Conservation (phyloP, 2,113 vertebrate species). For the Pterophyllum scalare region DNA sequence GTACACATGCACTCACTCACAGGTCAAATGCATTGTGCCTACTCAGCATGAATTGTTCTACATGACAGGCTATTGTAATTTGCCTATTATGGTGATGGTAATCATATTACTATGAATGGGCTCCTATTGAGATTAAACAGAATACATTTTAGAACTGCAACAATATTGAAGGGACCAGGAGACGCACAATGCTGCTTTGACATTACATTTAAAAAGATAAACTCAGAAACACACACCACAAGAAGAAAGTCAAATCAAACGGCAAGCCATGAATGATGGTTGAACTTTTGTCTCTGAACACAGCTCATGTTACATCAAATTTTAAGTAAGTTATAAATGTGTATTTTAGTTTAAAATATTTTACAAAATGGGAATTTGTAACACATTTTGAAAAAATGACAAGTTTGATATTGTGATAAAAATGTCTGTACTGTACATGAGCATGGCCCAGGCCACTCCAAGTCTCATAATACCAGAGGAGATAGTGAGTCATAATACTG, state of each 20-base stretch:
- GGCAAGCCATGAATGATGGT: not conserved
- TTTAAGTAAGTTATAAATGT: not conserved
- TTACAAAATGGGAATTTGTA: not conserved
- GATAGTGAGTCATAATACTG: not conserved
- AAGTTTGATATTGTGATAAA: not conserved
- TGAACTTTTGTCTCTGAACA: not conserved
- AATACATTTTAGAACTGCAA: conserved; percentile 33
- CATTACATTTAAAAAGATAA: not conserved
- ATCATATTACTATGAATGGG: conserved; percentile 45
- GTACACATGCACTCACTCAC: conserved; percentile 18
- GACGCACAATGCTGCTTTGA: not conserved
- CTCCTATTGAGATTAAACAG: conserved; percentile 32
- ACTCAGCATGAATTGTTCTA: conserved; percentile 59
- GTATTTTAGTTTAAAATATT: not conserved
- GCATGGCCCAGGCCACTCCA: not conserved
- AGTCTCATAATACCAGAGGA: not conserved
- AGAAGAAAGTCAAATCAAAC: not conserved
- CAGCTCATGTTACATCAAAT: not conserved
- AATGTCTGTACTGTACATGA: not conserved
- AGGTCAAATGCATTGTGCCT: conserved; percentile 45
- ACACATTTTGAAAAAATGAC: not conserved
- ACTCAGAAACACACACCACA: not conserved
- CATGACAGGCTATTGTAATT: conserved; percentile 63
- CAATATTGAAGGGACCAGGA: conserved; percentile 10
- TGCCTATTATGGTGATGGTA: conserved; percentile 55